phyloP scores from a whole-genome alignment of 2,113 vertebrate species.

The Nymphicus hollandicus region DNA sequence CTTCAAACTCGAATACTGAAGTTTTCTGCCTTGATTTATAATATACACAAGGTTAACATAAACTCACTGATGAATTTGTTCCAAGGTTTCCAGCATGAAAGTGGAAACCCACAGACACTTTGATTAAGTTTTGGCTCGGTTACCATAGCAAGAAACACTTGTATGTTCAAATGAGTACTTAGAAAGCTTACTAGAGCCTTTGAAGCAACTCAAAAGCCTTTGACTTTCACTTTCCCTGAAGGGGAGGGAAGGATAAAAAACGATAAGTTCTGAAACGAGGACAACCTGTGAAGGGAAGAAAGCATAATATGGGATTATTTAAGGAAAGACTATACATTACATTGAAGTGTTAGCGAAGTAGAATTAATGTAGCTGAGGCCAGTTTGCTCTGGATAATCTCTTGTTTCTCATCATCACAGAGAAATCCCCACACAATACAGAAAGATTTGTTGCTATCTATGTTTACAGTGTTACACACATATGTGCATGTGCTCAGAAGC shows the following conservation, averaged over 20 bases:
- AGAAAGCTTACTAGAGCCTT: background rate
- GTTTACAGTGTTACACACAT: background rate
- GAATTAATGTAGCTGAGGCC: background rate
- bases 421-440: background rate
- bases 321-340: background rate
- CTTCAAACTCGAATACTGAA: background rate
- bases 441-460: background rate
- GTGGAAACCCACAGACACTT: background rate
- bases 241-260: background rate
- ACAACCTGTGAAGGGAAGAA: background rate
- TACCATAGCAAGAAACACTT: background rate
- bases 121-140: background rate
- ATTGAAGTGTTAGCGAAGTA: background rate
- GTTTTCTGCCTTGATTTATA: background rate
- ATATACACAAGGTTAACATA: background rate
- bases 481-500: background rate
- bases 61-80: background rate
- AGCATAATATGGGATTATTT: background rate
- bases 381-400: background rate
- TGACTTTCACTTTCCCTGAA: background rate
- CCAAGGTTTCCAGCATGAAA: background rate
- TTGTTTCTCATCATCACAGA: background rate
- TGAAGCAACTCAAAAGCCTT: background rate
- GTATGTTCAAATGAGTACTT: background rate
- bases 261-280: background rate